phyloP scores from a whole-genome alignment of 1,140 invertebrate species.

The Neodiprion fabricii region DNA sequence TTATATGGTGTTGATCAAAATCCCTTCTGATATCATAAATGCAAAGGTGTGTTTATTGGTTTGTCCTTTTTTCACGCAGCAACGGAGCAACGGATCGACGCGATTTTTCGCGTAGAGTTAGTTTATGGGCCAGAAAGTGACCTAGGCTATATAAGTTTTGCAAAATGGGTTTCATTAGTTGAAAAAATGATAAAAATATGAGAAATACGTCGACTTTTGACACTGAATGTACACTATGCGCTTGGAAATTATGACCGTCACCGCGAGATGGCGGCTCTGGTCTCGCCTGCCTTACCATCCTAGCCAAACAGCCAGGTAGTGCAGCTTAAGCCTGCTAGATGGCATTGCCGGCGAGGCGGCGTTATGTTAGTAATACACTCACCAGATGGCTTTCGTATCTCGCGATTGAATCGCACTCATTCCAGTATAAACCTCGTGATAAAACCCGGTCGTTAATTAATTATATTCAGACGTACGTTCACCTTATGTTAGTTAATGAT shows the following conservation, averaged over 20 bases:
- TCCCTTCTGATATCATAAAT: no score
- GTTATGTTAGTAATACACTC: background rate
- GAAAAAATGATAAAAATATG: no score
- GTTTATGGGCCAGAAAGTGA: no score
- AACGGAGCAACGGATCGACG: no score
- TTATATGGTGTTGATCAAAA: no score
- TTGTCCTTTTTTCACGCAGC: no score
- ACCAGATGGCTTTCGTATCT: constrained; percentile 11
- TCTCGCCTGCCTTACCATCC: background rate
- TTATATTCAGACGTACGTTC: no score
- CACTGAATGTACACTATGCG: background rate
- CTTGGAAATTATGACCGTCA: background rate
- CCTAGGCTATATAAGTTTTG: no score
- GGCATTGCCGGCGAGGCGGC: background rate
- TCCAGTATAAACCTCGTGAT: background rate
- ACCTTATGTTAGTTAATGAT: no score
- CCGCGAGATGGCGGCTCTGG: background rate
- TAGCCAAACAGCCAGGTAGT: background rate
- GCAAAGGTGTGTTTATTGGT: no score
- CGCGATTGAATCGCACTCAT: background rate
- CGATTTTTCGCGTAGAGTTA: no score
- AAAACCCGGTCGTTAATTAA: background rate
- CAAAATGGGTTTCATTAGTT: no score
- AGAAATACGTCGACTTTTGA: background rate
- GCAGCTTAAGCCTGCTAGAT: background rate